These are phyloP conservation scores for Xylota segnis DNA, from an alignment of 2,888 invertebrate species.

Conservation along the genomic window DNA sequence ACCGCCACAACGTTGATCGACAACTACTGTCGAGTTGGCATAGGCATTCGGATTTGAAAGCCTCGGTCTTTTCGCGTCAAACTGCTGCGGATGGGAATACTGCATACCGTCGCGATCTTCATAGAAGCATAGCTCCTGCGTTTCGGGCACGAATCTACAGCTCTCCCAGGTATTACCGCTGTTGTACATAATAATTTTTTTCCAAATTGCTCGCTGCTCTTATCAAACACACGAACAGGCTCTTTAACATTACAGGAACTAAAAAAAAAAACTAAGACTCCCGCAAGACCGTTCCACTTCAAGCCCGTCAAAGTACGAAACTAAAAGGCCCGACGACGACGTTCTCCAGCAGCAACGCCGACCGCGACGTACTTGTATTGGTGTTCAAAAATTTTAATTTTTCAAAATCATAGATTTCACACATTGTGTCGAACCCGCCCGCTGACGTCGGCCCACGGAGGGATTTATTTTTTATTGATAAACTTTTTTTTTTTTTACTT, in stretches of 20 bases:
- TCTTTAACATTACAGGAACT: slow-evolving; percentile 1
- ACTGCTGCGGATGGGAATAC: slow-evolving; percentile 12
- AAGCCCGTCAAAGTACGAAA: slow-evolving; percentile 50
- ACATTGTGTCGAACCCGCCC: slow-evolving; percentile 35
- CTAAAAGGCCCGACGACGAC: slow-evolving; percentile 26
- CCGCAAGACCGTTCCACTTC: slow-evolving; percentile 61
- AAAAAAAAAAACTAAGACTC: background rate
- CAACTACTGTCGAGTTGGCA: slow-evolving; percentile 14
- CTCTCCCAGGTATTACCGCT: slow-evolving; percentile 57
- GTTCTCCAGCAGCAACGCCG: background rate
- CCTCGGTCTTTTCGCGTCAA: slow-evolving; percentile 49
- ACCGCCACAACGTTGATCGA: slow-evolving; percentile 15
- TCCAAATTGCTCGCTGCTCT: background rate
- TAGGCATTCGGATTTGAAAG: slow-evolving; percentile 27
- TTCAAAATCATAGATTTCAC: slow-evolving; percentile 62
- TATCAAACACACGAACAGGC: background rate
- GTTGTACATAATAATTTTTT: slow-evolving; percentile 42
- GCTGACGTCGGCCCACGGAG: slow-evolving; percentile 17
- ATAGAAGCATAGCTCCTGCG: slow-evolving; percentile 59
- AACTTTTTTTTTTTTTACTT: slow-evolving; percentile 8
- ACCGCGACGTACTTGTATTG: slow-evolving; percentile 28
- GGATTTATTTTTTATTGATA: slow-evolving; percentile 58
- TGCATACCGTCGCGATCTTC: slow-evolving; percentile 45
- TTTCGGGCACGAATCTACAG: slow-evolving; percentile 39
- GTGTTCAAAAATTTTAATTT: slow-evolving; percentile 50